Percentiles rank a stretch among this genome's conserved stretches.
Conservation (phyloP, 2,888 invertebrate species). For the Protophormia terraenovae region DNA sequence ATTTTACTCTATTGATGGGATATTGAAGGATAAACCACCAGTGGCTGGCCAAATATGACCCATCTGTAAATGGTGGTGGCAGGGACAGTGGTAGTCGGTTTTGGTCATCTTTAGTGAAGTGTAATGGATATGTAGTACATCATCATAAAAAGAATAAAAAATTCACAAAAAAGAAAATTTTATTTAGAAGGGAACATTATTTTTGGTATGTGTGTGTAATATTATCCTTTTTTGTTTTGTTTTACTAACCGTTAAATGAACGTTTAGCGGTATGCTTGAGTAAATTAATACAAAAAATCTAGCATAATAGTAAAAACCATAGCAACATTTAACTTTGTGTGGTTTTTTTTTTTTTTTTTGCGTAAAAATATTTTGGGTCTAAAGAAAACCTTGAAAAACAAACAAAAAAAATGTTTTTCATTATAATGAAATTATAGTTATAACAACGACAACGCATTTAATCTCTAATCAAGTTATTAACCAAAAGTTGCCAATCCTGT, state of each 20-base stretch:
- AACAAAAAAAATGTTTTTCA: conserved; percentile 38
- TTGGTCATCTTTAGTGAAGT: conserved; percentile 67
- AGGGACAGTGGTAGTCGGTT: conserved; percentile 12
- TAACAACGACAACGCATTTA: conserved; percentile 40
- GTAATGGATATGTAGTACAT: conserved; percentile 69
- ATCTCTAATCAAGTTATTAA: conserved; percentile 61
- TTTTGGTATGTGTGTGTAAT: conserved; percentile 42
- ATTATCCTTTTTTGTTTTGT: conserved; percentile 46
- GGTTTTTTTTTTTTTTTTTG: not conserved
- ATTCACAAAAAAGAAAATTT: not conserved
- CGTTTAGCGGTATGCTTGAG: conserved; percentile 42
- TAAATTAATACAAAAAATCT: conserved; percentile 26
- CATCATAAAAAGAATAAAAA: conserved; percentile 23
- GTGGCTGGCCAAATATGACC: not conserved
- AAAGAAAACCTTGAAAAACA: conserved; percentile 36
- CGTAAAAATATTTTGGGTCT: conserved; percentile 29
- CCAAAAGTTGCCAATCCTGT: conserved; percentile 55
- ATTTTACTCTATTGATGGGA: conserved; percentile 57
- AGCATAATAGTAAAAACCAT: conserved; percentile 8
- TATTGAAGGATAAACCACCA: conserved; percentile 46
- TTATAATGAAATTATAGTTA: conserved; percentile 51
- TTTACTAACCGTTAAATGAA: conserved; percentile 9
- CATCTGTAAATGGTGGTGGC: conserved; percentile 36
- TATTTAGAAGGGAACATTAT: conserved; percentile 44
- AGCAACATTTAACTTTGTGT: conserved; percentile 45